Evolutionary conservation across 2,797 vertebrate genomes (phyloP), one percentile per base, ranked within the genome.

Genomic region (Eulemur rubriventer): DNA sequence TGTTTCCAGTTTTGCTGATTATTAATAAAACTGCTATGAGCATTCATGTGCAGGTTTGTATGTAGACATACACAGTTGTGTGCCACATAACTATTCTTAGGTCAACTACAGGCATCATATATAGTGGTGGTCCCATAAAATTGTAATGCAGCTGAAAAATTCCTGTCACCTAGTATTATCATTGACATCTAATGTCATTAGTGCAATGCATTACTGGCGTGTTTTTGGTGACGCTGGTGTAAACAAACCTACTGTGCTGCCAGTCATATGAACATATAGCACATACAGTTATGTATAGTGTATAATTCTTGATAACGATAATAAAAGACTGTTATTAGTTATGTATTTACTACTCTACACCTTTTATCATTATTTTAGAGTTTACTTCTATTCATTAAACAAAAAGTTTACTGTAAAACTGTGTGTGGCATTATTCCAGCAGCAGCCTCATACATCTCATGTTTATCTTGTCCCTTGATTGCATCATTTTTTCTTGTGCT

Each of bases 1-100:
- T 59, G 28, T 79, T 86, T 87, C 7, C 24, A 69, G 8, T 69
- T 81, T 81, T 59, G 12, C 8, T 76, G 26, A 33, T 89, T 75
- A 67, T 67, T 61, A 50, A 50, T 83, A 91, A 85, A 95, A 96
- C 11, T n/a, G 12, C n/a, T 78, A 0, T 50, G 46, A 91, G 43
- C 10, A 57, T 63, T 18, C n/a, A 48, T 43, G 16, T 24, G 16
- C 28, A 95, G 26, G 20, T 69, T 82, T 86, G 55, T 69, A 24
- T 75, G 48, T 76, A 86, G 76, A 76, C 22, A 63, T 17, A 46
- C n/a, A 43, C 50, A 78, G 7, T 26, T n/a, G 4, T 9, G 11
- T 24, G 12, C n/a, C 50, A 22, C 22, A 3, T 52, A 78, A 78
- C 3, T 24, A 24, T 78, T 2, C 50, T 78, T 55, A 55, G 50